phyloP scores from a whole-genome alignment of 2,888 invertebrate species.

The Apeira syringaria region DNA sequence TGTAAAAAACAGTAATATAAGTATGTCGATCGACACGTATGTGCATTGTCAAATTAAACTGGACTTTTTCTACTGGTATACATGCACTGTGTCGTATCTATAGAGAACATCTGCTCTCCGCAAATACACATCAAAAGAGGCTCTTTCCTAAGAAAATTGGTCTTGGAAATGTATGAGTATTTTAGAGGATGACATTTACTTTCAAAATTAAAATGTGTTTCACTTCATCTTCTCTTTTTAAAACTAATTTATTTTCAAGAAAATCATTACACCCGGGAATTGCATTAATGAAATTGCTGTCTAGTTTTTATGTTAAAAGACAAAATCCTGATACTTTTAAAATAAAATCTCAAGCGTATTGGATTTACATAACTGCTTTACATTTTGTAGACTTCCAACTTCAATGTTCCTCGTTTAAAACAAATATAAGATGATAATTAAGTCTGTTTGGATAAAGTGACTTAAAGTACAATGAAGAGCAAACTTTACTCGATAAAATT shows the following conservation, averaged over 20 bases:
- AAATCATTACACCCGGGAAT: slow-evolving; percentile 14
- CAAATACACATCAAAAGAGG: slow-evolving; percentile 35
- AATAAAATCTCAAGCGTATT: slow-evolving; percentile 8
- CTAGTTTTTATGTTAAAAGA: slow-evolving; percentile 11
- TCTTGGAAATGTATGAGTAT: slow-evolving; percentile 22
- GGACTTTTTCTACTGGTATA: slow-evolving; percentile 4
- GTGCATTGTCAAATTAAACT: too few species aligned
- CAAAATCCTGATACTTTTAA: slow-evolving; percentile 12
- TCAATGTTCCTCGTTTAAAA: too few species aligned
- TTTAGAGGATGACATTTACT: slow-evolving; percentile 21
- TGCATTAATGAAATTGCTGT: slow-evolving; percentile 12
- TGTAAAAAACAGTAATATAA: too few species aligned
- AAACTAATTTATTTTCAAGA: slow-evolving; percentile 14
- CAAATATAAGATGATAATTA: too few species aligned
- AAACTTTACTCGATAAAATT: too few species aligned
- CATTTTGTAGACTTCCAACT: slow-evolving; percentile 5
- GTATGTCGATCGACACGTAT: too few species aligned
- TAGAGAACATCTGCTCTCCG: slow-evolving; percentile 32
- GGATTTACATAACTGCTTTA: slow-evolving; percentile 15
- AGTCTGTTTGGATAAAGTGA: too few species aligned
- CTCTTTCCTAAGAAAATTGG: slow-evolving; percentile 33
- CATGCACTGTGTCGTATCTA: slow-evolving; percentile 24
- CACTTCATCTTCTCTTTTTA: slow-evolving; percentile 12
- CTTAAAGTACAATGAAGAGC: too few species aligned
- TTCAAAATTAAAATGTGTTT: slow-evolving; percentile 26